phyloP scores from a whole-genome alignment of 2,888 invertebrate genomes.

The Scaptomyza parva region DNA sequence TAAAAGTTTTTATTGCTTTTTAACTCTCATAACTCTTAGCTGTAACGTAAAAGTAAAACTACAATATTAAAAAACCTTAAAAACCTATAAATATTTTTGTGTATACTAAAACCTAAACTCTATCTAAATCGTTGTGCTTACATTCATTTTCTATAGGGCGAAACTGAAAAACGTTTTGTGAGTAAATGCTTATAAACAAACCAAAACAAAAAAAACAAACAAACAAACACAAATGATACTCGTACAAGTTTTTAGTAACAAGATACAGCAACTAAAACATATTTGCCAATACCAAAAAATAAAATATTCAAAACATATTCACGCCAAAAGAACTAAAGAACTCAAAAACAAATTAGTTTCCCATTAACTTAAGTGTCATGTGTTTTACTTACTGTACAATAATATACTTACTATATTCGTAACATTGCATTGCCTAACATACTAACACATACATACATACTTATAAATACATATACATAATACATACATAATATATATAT shows the following conservation, averaged over 20 bases:
- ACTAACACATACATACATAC: conserved; percentile 33
- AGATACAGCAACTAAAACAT: conserved; percentile 53
- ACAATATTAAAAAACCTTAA: conserved; percentile 2
- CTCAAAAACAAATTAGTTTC: conserved; percentile 12
- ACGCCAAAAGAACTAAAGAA: conserved; percentile 9
- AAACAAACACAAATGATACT: conserved; percentile 46
- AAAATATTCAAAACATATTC: no score
- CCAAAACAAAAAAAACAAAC: conserved; percentile 26
- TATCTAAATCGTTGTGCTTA: conserved; percentile 83
- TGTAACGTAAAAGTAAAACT: conserved; percentile 47
- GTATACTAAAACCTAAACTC: conserved; percentile 75
- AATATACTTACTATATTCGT: conserved; percentile 36
- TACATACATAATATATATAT: conserved; percentile 24
- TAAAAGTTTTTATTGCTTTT: conserved; percentile 14
- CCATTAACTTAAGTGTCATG: conserved; percentile 40
- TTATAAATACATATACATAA: conserved; percentile 30
- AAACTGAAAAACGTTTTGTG: conserved; percentile 85
- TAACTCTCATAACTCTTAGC: conserved; percentile 6
- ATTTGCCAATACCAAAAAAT: conserved; percentile 34
- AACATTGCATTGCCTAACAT: conserved; percentile 58
- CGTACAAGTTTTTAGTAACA: conserved; percentile 44
- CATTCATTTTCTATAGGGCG: conserved; percentile 85
- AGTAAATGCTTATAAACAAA: conserved; percentile 84
- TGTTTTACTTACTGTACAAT: conserved; percentile 67
- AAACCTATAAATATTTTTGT: conserved; percentile 41